Evolutionary conservation across 1,140 invertebrate species (phyloP), one percentile per base, ranked within the genome.

Genomic region (Aphidius gifuensis): DNA sequence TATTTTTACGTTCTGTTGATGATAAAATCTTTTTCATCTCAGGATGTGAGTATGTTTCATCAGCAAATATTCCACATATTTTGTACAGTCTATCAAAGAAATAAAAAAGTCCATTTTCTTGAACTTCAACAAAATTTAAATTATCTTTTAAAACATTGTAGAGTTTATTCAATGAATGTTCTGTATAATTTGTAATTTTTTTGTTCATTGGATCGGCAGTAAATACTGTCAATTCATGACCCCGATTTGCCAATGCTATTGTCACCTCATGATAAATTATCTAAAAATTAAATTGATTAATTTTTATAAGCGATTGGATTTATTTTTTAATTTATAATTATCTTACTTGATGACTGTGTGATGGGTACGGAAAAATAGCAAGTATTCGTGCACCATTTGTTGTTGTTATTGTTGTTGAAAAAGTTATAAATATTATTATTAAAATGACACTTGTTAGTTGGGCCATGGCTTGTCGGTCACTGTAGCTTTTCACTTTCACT

Each of bases 151-250:
- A n/a, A 9, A 32, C 7, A 43, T 78, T 74, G 4, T 71, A 74
- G 7, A 74, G 42, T 47, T 77, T 68, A 44, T 75, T 74, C 0
- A 78, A 57, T 43, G 80, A 74, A 1, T 81, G 73, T 72, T 80
- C 72, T 16, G 66, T 80, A 1, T 76, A 61, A 62, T 81, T 81
- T 6, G 54, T 21, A 1, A 70, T 71, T 4, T 62, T 45, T 1
- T 71, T 66, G 16, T 75, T 71, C 32, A 73, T 62, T n/a, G 74
- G 78, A 54, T 69, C 64, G 4, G 79, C 61, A 2, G 77, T 74
- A 8, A 82, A 68, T 21, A 77, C 62, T 1, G 68, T 72, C 5
- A 82, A 57, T 58, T 79, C 62, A 57, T 82, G 80, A 2, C 78
- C 78, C n/a, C 71, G 69, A n/a, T 69, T 42, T 0, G 71, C 64